Evolutionary conservation across 1,140 invertebrate genomes (phyloP).

Genomic region (Yoshiicerus persimilis): DNA sequence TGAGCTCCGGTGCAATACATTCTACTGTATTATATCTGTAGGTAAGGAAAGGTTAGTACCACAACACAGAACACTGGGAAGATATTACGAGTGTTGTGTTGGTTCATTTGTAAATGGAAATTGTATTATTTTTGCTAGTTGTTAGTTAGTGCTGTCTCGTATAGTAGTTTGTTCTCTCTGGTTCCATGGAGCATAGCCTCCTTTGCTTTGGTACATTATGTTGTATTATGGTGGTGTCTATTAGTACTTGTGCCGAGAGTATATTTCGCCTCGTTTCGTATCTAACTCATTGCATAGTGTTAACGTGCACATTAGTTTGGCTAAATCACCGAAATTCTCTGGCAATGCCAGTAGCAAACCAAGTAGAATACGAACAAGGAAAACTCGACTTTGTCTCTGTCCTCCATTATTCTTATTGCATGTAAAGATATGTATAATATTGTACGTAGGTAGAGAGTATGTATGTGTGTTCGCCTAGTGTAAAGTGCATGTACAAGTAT

Average conservation of each 20-base stretch:
- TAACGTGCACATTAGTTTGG: slow-evolving; percentile 30
- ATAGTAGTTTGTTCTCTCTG: neutral
- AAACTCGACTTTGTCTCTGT: neutral
- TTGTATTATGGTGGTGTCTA: neutral
- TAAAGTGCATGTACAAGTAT: neutral
- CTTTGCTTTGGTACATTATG: neutral
- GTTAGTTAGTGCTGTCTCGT: neutral
- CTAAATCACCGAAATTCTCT: slow-evolving; percentile 2
- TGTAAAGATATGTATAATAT: neutral
- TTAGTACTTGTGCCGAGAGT: neutral
- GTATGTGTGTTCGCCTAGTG: neutral
- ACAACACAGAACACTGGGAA: too few relatives aligned
- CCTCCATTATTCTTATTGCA: neutral
- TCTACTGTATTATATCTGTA: neutral
- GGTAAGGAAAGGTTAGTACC: neutral
- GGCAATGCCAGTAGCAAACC: neutral
- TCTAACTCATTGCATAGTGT: slow-evolving; percentile 28
- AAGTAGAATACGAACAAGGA: neutral
- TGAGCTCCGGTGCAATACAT: neutral
- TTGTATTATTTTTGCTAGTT: neutral
- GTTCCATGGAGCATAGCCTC: neutral
- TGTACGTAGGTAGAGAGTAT: neutral
- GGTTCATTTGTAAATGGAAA: neutral
- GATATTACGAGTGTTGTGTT: neutral
- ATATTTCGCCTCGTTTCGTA: neutral